phyloP scores from a whole-genome alignment of 1,140 invertebrate species.

The Riptortus pedestris region DNA sequence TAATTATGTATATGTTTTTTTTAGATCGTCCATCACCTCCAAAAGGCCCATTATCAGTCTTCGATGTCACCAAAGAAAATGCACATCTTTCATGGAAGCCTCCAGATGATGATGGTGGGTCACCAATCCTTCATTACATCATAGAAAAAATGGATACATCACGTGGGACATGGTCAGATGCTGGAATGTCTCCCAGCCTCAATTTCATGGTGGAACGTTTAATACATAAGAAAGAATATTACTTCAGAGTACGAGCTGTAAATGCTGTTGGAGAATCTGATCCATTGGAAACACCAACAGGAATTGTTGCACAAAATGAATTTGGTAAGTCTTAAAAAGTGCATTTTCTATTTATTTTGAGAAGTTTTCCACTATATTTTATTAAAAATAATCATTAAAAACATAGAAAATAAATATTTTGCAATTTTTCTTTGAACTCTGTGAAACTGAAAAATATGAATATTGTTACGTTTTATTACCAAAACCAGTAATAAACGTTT shows the following conservation, averaged over 20 bases:
- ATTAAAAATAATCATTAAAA: no score
- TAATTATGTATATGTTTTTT: constrained; percentile 14
- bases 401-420: no score
- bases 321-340: constrained; percentile 47
- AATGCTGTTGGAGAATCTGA: constrained; percentile 93
- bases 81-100: constrained; percentile 73
- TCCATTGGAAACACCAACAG: constrained; percentile 69
- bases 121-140: constrained; percentile 89
- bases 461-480: no score
- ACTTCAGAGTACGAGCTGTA: constrained; percentile 83
- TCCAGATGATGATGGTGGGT: constrained; percentile 81
- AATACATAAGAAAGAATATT: constrained; percentile 85
- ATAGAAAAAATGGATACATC: constrained; percentile 96
- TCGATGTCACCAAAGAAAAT: constrained; percentile 79
- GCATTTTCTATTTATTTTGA: not conserved
- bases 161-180: constrained; percentile 89
- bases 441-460: no score
- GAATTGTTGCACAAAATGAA: constrained; percentile 88
- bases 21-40: constrained; percentile 74
- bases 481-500: no score
- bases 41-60: constrained; percentile 74
- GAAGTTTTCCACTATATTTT: no score
- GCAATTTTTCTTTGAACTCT: no score
- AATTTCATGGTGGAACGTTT: constrained; percentile 75
- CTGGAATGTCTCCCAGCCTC: constrained; percentile 72